Conservation (phyloP, 2,797 vertebrate species). For the Eulemur coronatus region DNA sequence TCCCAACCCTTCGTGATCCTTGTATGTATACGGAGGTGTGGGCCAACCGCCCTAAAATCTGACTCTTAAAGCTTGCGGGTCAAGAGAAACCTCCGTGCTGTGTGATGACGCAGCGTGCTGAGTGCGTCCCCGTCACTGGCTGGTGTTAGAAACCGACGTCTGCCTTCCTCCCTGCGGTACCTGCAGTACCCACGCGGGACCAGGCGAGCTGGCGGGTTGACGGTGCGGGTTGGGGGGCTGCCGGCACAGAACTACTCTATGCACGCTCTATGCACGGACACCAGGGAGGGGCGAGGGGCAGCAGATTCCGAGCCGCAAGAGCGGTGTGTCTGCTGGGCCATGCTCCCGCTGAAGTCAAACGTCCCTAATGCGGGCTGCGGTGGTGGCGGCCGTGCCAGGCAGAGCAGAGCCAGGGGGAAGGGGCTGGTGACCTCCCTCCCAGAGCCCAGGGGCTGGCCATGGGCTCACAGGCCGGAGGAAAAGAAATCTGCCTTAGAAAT, state of each 20-base stretch:
- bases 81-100: neutral
- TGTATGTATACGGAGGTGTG: neutral
- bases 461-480: neutral
- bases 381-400: rapidly evolving
- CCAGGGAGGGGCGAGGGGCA: rapidly evolving
- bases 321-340: neutral
- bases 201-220: neutral
- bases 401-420: neutral
- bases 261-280: too few species aligned
- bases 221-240: neutral
- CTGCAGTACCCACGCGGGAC: rapidly evolving
- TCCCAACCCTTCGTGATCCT: too few species aligned
- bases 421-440: neutral
- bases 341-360: neutral
- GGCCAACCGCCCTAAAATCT: neutral
- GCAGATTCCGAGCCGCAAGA: neutral
- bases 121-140: too few species aligned
- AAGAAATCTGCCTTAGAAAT: neutral
- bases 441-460: neutral
- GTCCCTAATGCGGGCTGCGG: rapidly evolving
- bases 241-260: rapidly evolving
- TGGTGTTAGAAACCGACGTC: rapidly evolving
- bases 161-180: neutral
- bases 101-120: neutral
- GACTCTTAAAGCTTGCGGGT: neutral